Evolutionary conservation across 2,888 invertebrate species (phyloP).

Genomic region (Ochropleura plecta): DNA sequence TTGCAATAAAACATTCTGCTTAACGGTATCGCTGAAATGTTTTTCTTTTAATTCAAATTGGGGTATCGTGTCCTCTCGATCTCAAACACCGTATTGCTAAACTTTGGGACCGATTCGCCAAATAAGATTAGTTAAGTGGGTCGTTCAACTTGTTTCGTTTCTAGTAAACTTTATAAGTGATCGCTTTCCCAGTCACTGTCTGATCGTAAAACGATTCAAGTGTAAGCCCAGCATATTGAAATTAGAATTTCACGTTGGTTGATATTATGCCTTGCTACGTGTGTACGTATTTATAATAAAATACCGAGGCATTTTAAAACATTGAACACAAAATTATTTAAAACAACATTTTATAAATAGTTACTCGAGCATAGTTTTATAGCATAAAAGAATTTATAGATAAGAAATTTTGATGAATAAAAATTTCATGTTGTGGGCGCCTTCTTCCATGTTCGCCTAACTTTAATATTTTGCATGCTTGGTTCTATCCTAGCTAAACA

Average conservation of each 20-base stretch:
- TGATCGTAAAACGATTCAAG: constrained; percentile 7
- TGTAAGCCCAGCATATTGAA: background rate
- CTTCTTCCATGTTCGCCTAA: too few species aligned
- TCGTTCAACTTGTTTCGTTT: constrained; percentile 3
- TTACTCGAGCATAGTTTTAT: too few species aligned
- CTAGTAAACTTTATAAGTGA: constrained; percentile 28
- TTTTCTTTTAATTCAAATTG: constrained; percentile 9
- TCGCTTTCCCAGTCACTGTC: constrained; percentile 14
- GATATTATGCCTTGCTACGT: too few species aligned
- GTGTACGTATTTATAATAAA: too few species aligned
- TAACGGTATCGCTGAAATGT: background rate
- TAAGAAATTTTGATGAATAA: too few species aligned
- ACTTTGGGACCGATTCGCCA: constrained; percentile 30
- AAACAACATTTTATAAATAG: too few species aligned
- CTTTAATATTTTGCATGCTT: too few species aligned
- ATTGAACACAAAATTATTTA: too few species aligned
- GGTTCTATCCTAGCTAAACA: too few species aligned
- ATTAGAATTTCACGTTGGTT: background rate
- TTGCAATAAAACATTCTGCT: background rate
- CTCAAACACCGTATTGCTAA: constrained; percentile 37
- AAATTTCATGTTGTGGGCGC: too few species aligned
- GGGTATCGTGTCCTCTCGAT: background rate
- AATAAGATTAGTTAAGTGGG: constrained; percentile 44
- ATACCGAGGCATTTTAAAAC: too few species aligned
- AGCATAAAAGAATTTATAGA: too few species aligned